Conservation (phyloP, 1,140 invertebrate genomes). For the Cotesia glomerata region DNA sequence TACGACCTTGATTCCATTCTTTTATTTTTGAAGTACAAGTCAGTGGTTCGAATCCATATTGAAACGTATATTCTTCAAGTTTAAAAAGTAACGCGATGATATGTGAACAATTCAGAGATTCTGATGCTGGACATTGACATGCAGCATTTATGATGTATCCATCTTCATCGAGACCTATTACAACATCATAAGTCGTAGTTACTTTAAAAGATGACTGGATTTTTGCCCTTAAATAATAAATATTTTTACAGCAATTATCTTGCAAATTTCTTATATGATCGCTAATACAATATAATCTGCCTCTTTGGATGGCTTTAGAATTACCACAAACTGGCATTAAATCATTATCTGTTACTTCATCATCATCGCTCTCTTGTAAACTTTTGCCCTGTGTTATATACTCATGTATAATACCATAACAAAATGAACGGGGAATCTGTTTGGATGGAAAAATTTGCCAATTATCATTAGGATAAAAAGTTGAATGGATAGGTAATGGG, state of each 20-base stretch:
- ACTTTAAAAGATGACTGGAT: constrained; percentile 8
- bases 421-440: not conserved
- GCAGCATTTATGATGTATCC: constrained; percentile 1
- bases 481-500: too few species aligned
- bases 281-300: not conserved
- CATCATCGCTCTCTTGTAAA: not conserved
- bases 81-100: constrained; percentile 11
- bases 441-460: constrained; percentile 2
- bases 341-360: not conserved
- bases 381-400: not conserved
- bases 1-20: not conserved
- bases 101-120: constrained; percentile 17
- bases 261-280: constrained; percentile 1
- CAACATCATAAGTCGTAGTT: not conserved
- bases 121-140: constrained; percentile 12
- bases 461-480: not conserved
- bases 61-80: constrained; percentile 16
- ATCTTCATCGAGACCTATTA: not conserved
- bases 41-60: not conserved
- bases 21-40: too few species aligned
- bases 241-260: not conserved
- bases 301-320: constrained; percentile 5
- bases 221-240: not conserved
- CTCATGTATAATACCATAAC: not conserved
- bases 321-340: constrained; percentile 5